Evolutionary conservation across 2,113 vertebrate genomes (phyloP).

Genomic region (Hassar affinis): DNA sequence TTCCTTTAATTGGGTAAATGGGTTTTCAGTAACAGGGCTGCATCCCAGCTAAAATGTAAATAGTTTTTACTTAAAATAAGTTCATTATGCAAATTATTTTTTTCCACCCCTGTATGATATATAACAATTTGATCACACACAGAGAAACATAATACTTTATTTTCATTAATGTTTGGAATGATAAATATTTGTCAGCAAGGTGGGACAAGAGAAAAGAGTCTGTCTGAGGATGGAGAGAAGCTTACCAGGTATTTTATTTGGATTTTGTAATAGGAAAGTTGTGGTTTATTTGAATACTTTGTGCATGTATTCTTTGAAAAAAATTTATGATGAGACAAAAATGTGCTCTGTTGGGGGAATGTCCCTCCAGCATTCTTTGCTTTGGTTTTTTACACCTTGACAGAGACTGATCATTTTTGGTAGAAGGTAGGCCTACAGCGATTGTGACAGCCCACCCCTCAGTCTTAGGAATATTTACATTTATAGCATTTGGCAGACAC

Average conservation of each 20-base stretch:
- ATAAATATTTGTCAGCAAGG: background rate
- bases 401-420: background rate
- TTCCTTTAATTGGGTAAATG: too few species aligned
- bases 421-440: background rate
- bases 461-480: too few species aligned
- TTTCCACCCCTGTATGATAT: too few species aligned
- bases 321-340: background rate
- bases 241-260: background rate
- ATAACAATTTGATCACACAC: background rate
- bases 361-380: background rate
- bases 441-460: background rate
- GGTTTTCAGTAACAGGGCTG: too few species aligned
- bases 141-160: background rate
- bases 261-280: background rate
- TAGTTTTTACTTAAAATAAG: too few species aligned
- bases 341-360: background rate
- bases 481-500: too few species aligned
- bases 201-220: background rate
- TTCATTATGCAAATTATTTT: too few species aligned
- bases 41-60: too few species aligned
- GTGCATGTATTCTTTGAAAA: background rate
- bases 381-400: background rate
- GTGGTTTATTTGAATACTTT: background rate
- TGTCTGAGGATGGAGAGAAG: background rate
- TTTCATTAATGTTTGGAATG: background rate